Conservation (phyloP, 1,140 invertebrate species). For the Carposina sasakii region DNA sequence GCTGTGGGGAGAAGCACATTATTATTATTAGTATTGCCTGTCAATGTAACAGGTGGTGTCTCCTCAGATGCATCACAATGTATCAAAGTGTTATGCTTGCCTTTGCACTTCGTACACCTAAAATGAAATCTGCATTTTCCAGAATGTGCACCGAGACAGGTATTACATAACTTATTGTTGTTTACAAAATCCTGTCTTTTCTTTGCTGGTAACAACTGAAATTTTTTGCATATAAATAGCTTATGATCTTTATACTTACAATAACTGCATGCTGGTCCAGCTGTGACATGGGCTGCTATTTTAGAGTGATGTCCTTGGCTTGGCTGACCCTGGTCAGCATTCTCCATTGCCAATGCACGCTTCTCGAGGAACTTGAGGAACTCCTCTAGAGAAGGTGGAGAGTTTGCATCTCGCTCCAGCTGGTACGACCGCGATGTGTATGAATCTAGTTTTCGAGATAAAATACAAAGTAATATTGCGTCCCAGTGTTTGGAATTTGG, state of each 20-base stretch:
- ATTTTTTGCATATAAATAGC: neutral
- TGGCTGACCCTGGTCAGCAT: neutral
- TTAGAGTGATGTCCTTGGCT: neutral
- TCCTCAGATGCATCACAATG: neutral
- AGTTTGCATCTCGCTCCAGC: neutral
- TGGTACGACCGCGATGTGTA: neutral
- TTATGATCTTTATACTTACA: neutral
- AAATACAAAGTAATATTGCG: neutral
- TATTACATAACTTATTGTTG: neutral
- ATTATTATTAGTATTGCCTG: neutral
- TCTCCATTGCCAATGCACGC: neutral
- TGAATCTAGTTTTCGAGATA: neutral
- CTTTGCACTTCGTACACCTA: neutral
- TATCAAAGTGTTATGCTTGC: neutral
- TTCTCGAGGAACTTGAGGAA: neutral
- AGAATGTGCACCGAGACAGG: neutral
- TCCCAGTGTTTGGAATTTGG: neutral
- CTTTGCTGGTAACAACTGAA: neutral
- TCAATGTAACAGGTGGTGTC: neutral
- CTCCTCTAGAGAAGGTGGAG: neutral
- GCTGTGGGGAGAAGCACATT: slow-evolving; percentile 1
- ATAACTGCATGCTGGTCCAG: neutral
- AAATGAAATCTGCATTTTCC: slow-evolving; percentile 1
- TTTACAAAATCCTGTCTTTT: neutral
- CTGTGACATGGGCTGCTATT: neutral